phyloP scores from a whole-genome alignment of 2,113 vertebrate genomes.

The Gymnarchus niloticus region DNA sequence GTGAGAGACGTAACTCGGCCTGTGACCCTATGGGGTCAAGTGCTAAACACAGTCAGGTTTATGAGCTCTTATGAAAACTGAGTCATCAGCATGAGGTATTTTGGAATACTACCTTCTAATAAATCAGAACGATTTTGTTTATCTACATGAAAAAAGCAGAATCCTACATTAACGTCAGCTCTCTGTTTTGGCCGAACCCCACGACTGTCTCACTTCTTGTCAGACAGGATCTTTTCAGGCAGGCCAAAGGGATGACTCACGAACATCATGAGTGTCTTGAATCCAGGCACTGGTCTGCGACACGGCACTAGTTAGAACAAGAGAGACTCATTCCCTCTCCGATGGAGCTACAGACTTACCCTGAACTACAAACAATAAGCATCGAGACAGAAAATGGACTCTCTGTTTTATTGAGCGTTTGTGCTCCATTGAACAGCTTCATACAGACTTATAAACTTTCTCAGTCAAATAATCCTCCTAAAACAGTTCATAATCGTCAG shows the following conservation, averaged over 20 bases:
- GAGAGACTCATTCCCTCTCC: background rate
- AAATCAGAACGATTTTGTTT: background rate
- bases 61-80: background rate
- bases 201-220: conserved; percentile 34
- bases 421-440: background rate
- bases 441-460: background rate
- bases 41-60: background rate
- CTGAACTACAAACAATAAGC: background rate
- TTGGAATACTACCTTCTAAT: background rate
- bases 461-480: background rate
- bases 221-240: conserved; percentile 27
- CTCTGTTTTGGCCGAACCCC: conserved; percentile 18
- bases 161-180: background rate
- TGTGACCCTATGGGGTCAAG: background rate
- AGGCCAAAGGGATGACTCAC: conserved; percentile 37
- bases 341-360: background rate
- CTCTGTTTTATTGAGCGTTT: background rate
- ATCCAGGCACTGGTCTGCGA: conserved; percentile 26
- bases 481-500: background rate
- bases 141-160: background rate
- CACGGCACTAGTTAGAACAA: background rate
- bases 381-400: background rate
- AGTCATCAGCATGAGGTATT: background rate
- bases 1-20: background rate
- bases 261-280: conserved; percentile 34